Evolutionary conservation across 2,888 invertebrate genomes (phyloP).

Genomic region (Troides helena): DNA sequence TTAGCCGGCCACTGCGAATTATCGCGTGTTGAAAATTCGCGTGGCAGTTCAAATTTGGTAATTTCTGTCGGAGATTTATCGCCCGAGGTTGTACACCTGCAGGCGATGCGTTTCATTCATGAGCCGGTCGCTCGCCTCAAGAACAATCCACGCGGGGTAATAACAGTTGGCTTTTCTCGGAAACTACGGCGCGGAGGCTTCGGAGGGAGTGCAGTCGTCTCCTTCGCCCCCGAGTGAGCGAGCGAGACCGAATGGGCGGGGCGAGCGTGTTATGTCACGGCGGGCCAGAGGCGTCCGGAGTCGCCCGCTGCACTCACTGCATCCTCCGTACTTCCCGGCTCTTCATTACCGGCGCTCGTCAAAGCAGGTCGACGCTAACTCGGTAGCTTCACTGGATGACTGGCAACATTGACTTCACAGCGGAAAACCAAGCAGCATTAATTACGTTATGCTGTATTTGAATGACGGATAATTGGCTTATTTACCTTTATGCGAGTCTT

Average conservation of each 20-base stretch:
- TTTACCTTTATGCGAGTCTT: slow-evolving; percentile 12
- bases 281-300: slow-evolving; percentile 54
- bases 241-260: slow-evolving; percentile 73
- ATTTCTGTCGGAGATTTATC: slow-evolving; percentile 62
- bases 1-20: slow-evolving; percentile 69
- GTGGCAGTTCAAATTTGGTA: slow-evolving; percentile 64
- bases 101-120: slow-evolving; percentile 72
- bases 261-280: slow-evolving; percentile 68
- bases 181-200: slow-evolving; percentile 73
- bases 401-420: slow-evolving; percentile 9
- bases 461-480: slow-evolving; percentile 23
- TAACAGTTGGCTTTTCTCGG: slow-evolving; percentile 78
- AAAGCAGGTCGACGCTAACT: slow-evolving; percentile 31
- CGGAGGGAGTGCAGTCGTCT: slow-evolving; percentile 59
- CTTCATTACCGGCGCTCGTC: slow-evolving; percentile 60
- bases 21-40: slow-evolving; percentile 71
- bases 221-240: slow-evolving; percentile 54
- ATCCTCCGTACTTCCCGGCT: slow-evolving; percentile 59
- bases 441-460: slow-evolving; percentile 11
- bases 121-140: slow-evolving; percentile 62
- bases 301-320: slow-evolving; percentile 57
- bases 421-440: slow-evolving; percentile 21
- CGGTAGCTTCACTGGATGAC: slow-evolving; percentile 25
- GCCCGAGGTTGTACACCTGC: slow-evolving; percentile 73
- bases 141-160: slow-evolving; percentile 73